phyloP scores from a whole-genome alignment of 2,113 vertebrate genomes.

The Peromyscus maniculatus region DNA sequence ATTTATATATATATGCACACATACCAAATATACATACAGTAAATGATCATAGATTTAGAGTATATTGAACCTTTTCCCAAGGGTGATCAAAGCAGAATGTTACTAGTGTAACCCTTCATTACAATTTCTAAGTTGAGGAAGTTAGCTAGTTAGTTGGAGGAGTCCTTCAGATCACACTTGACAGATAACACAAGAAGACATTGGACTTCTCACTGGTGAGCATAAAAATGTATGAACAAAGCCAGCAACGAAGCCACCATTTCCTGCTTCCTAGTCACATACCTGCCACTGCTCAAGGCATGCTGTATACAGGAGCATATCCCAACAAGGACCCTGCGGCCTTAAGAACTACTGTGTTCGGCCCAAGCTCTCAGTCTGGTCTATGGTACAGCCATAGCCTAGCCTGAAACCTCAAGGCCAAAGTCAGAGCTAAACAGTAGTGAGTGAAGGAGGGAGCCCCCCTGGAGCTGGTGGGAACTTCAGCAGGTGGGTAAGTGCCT shows the following conservation, averaged over 20 bases:
- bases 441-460: neutral
- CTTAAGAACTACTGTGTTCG: neutral
- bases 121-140: constrained; percentile 37
- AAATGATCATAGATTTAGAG: neutral
- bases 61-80: constrained; percentile 4
- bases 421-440: neutral
- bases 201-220: neutral
- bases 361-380: neutral
- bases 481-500: neutral
- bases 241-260: neutral
- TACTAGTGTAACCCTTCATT: neutral
- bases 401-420: constrained; percentile 11
- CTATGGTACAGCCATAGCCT: neutral
- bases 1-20: neutral
- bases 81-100: constrained; percentile 1
- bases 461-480: neutral
- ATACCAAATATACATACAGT: too few relatives aligned
- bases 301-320: neutral
- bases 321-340: neutral
- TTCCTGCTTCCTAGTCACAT: neutral
- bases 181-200: constrained; percentile 11
- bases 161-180: constrained; percentile 15
- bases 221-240: constrained; percentile 34
- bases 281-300: neutral
- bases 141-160: constrained; percentile 16